Evolutionary conservation across 2,797 vertebrate species (phyloP).

Genomic region (Phrynocephalus forsythii): DNA sequence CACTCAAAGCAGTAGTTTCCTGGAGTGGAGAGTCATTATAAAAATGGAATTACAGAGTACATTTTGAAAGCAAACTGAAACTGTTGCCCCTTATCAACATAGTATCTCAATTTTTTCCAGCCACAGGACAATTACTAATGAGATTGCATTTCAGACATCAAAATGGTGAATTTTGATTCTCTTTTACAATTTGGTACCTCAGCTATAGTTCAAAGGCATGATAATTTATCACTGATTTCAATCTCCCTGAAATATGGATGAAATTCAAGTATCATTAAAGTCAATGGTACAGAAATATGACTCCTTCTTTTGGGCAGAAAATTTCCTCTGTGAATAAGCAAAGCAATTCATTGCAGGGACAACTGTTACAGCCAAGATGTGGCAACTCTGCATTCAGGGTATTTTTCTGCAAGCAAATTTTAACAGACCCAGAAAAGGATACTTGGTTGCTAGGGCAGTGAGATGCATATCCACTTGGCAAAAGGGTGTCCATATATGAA

Average conservation of each 20-base stretch:
- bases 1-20: conserved; percentile 67
- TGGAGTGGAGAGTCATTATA: conserved; percentile 63
- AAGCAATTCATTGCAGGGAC: conserved; percentile 55
- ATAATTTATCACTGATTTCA: conserved; percentile 65
- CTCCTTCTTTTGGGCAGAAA: conserved; percentile 37
- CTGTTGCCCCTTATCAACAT: conserved; percentile 66
- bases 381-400: conserved; percentile 12
- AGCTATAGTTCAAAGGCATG: conserved; percentile 67
- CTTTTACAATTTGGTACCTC: conserved; percentile 53
- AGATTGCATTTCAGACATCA: conserved; percentile 63
- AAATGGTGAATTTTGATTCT: conserved; percentile 68
- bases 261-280: conserved; percentile 51
- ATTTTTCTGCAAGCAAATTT: conserved; percentile 22
- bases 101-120: conserved; percentile 62
- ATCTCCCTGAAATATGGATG: conserved; percentile 42
- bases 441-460: not conserved
- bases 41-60: conserved; percentile 62
- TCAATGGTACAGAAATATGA: conserved; percentile 49
- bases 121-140: conserved; percentile 58
- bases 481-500: conserved; percentile 12
- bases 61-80: conserved; percentile 71
- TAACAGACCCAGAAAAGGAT: conserved; percentile 28
- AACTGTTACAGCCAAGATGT: conserved; percentile 25
- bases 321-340: conserved; percentile 27
- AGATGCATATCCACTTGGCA: conserved; percentile 24